Evolutionary conservation across 2,888 invertebrate genomes (phyloP).

Genomic region (Eulithis prunata): DNA sequence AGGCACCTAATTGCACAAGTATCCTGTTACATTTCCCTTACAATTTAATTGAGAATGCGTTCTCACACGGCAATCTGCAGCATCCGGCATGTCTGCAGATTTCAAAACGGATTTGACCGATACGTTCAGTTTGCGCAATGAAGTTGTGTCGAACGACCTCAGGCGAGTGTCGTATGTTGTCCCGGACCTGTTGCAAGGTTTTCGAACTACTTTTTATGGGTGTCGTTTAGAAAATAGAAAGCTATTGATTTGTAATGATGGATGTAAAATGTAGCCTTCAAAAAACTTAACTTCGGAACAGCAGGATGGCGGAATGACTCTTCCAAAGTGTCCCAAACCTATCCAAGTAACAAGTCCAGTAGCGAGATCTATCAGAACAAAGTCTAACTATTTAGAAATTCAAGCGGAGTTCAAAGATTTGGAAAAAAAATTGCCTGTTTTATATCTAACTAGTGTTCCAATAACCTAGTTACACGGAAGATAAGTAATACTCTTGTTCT

Average conservation of each 20-base stretch:
- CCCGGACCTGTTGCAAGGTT: conserved; percentile 42
- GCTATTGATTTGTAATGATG: conserved; percentile 1
- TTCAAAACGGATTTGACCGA: conserved; percentile 43
- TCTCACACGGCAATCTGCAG: conserved; percentile 30
- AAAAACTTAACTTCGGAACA: not conserved
- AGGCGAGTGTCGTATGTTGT: conserved; percentile 24
- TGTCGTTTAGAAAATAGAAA: conserved; percentile 23
- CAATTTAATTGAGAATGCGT: conserved; percentile 14
- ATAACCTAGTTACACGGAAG: not conserved
- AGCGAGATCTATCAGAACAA: no score
- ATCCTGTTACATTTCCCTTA: conserved; percentile 13
- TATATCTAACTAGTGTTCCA: not conserved
- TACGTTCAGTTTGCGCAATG: conserved; percentile 42
- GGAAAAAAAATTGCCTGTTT: no score
- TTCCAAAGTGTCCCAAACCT: not conserved
- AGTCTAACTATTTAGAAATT: not conserved
- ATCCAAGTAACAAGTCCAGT: no score
- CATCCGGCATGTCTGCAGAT: conserved; percentile 37
- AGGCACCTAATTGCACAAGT: not conserved
- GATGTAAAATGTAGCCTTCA: not conserved
- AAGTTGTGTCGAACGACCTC: conserved; percentile 39
- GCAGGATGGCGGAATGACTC: not conserved
- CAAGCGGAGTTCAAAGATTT: not conserved
- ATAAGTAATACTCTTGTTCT: not conserved
- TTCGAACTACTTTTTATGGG: conserved; percentile 23